phyloP scores from a whole-genome alignment of 2,113 vertebrate species.

The Myotis yumanensis region DNA sequence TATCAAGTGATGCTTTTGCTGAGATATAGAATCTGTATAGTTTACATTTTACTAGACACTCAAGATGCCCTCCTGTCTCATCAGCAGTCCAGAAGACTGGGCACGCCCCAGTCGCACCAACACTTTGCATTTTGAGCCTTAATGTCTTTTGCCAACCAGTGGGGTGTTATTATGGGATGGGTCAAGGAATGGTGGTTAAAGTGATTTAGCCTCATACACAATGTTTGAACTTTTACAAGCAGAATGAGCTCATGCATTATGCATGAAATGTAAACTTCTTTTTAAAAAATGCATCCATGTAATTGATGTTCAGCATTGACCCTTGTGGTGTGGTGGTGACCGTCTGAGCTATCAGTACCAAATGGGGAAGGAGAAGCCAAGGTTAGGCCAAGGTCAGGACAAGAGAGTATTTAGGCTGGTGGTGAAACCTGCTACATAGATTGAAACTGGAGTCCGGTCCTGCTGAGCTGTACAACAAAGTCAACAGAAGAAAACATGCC shows the following conservation, averaged over 20 bases:
- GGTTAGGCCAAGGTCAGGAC: neutral
- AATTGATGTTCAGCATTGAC: neutral
- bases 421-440: neutral
- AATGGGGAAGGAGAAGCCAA: neutral
- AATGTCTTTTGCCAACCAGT: neutral
- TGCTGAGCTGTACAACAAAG: neutral
- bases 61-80: neutral
- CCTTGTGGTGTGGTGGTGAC: fast-evolving
- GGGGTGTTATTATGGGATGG: neutral
- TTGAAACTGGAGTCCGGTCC: neutral
- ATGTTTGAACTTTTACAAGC: neutral
- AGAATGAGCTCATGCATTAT: neutral
- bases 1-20: neutral
- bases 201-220: neutral
- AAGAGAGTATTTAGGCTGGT: neutral
- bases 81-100: neutral
- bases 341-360: neutral
- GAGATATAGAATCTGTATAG: neutral
- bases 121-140: neutral
- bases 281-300: neutral
- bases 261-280: neutral
- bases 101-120: neutral
- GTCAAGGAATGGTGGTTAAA: neutral
- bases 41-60: neutral
- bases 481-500: neutral